Evolutionary conservation across 2,113 vertebrate genomes (phyloP).

Genomic region (Charina bottae): DNA sequence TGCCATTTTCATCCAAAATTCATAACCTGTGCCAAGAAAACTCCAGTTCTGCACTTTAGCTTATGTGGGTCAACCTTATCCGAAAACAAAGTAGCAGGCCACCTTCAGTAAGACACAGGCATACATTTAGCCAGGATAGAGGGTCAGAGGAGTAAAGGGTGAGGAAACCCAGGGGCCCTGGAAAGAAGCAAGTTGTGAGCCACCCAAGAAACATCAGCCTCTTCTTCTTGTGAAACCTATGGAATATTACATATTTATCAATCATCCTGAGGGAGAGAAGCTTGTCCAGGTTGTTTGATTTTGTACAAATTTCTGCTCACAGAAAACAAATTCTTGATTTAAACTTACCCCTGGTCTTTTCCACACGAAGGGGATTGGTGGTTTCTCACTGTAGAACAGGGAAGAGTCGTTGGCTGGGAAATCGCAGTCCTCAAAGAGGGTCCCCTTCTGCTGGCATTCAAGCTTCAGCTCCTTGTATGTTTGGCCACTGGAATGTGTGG

Average conservation of each 20-base stretch:
- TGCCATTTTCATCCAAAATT: neutral
- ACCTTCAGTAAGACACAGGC: neutral
- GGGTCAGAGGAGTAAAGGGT: neutral
- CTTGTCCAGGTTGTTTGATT: neutral
- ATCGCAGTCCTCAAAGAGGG: constrained; percentile 88
- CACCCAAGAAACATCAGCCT: neutral
- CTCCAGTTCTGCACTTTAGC: neutral
- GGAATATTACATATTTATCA: neutral
- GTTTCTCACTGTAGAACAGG: constrained; percentile 87
- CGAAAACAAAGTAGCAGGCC: neutral
- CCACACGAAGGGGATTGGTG: constrained; percentile 85
- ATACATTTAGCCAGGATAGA: neutral
- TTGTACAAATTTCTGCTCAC: neutral
- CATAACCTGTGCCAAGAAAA: neutral
- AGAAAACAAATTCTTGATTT: neutral
- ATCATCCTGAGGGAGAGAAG: neutral
- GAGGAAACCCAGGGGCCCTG: neutral
- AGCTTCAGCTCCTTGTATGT: constrained; percentile 80
- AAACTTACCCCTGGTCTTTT: constrained; percentile 87
- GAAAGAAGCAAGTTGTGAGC: neutral
- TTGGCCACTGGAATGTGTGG: constrained; percentile 78
- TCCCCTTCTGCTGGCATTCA: constrained; percentile 75
- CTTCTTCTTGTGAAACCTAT: neutral
- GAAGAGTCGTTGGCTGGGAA: constrained; percentile 82
- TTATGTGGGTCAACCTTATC: neutral